phyloP scores from a whole-genome alignment of 2,113 vertebrate species.

The Gavialis gangeticus region DNA sequence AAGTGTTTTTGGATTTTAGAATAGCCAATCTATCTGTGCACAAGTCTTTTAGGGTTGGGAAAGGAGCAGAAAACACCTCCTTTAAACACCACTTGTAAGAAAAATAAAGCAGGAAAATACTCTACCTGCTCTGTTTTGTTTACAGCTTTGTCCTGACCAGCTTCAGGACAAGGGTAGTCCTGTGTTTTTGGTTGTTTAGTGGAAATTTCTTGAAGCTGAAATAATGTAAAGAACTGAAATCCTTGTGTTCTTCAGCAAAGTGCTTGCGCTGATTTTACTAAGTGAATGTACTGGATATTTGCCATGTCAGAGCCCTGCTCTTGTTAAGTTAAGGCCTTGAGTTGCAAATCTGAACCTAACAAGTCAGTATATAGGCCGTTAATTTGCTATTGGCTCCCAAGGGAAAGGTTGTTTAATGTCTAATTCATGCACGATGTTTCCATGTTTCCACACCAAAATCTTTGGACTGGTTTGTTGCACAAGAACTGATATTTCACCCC shows the following conservation, averaged over 20 bases:
- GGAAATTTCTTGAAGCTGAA: no score
- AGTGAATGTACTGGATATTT: no score
- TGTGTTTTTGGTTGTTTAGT: background rate
- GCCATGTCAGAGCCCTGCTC: no score
- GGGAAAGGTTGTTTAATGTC: background rate
- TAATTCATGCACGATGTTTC: background rate
- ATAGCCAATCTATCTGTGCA: background rate
- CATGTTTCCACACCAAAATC: background rate
- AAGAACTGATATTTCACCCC: no score
- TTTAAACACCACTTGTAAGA: background rate
- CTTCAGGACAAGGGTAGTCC: background rate
- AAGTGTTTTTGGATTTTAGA: slow-evolving; percentile 6
- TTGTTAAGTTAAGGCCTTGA: no score
- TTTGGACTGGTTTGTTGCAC: background rate
- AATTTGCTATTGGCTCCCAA: background rate
- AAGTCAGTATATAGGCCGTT: no score
- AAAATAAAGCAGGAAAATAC: background rate
- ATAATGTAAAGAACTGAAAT: background rate
- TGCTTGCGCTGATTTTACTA: background rate
- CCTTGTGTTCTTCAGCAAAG: background rate
- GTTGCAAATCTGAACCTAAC: no score
- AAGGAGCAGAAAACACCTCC: background rate
- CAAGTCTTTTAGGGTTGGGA: background rate
- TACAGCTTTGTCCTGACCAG: background rate
- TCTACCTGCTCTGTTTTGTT: background rate